Base-by-base conservation (phyloP, 2,113 vertebrate species). In the Notothenia rossii region DNA sequence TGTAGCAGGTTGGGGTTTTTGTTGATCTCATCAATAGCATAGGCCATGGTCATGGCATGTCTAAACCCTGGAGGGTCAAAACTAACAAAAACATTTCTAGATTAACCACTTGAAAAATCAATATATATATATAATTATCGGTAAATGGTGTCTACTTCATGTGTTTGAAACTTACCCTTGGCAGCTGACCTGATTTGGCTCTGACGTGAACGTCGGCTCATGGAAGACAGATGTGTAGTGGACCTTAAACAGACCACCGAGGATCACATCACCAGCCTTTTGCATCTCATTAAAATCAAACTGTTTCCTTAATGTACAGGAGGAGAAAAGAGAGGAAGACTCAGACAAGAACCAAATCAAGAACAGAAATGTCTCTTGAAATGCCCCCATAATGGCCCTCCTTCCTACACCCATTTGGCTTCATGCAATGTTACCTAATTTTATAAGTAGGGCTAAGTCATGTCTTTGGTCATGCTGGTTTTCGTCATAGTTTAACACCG, bases 181-280 rank as follows among this genome's bases (percentile, higher is more conserved):
- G 59, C 90, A 91, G 50, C n/a, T 72, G 15, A 63, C 75, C 25
- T 88, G 75, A 7, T 77, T 50, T 71, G 88, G 90, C 48, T 90
- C 66, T 50, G 88, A 87, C 1, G 78, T 90, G 48, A 91, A 91
- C 2, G 75, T 65, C 59, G 33, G 10, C 11, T 90, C 75, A 46
- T 82, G 75, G 9, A 81, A 91, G 25, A 82, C 15, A 33, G 90
- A 91, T 2, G 76, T 82, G 60, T 76, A 91, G 60, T 91, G 90
- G 25, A 91, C 63, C 56, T 91, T 62, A 84, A 90, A 91, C 43
- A 91, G 25, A 5, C 88, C 90, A 65, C 90, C 90, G n/a, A 91
- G 53, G 70, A 90, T 36, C 77, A 89, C 78, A 76, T 91, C 82
- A 1, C 90, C 90, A 54, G 80, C 7, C 54, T 82, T 85, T 73